phyloP scores from a whole-genome alignment of 2,888 invertebrate species.

The Sycophila texana region DNA sequence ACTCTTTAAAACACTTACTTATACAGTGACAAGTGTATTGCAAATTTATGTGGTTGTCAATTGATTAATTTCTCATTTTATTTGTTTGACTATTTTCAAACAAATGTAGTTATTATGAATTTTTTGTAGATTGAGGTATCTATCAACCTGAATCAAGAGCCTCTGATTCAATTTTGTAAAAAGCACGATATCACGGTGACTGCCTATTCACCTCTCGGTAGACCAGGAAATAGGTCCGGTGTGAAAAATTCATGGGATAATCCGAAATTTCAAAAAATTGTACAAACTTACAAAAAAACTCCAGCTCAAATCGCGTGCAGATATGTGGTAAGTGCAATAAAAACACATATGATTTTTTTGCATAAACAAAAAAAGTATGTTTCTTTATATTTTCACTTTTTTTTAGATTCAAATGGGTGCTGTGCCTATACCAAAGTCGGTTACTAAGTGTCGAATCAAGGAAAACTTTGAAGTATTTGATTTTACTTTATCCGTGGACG shows the following conservation, averaged over 20 bases:
- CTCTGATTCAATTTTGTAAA: constrained; percentile 83
- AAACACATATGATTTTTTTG: too few species aligned
- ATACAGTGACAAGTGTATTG: too few species aligned
- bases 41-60: too few species aligned
- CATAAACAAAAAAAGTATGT: too few species aligned
- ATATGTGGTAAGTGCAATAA: constrained; percentile 77
- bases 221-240: constrained; percentile 80
- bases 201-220: constrained; percentile 89
- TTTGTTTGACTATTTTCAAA: background rate
- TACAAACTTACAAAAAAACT: constrained; percentile 81
- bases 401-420: constrained; percentile 72
- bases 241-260: constrained; percentile 54
- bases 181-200: constrained; percentile 82
- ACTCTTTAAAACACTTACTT: background rate
- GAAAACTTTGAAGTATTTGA: constrained; percentile 82
- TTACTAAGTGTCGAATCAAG: constrained; percentile 79
- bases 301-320: constrained; percentile 83
- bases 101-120: background rate
- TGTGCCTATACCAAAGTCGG: constrained; percentile 82
- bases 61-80: background rate
- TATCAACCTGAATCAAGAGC: constrained; percentile 84
- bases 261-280: constrained; percentile 79
- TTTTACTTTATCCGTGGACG: constrained; percentile 77
- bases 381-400: background rate
- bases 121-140: constrained; percentile 86